phyloP scores from a whole-genome alignment of 1,140 invertebrate species.

The Ceratosolen fusciceps region DNA sequence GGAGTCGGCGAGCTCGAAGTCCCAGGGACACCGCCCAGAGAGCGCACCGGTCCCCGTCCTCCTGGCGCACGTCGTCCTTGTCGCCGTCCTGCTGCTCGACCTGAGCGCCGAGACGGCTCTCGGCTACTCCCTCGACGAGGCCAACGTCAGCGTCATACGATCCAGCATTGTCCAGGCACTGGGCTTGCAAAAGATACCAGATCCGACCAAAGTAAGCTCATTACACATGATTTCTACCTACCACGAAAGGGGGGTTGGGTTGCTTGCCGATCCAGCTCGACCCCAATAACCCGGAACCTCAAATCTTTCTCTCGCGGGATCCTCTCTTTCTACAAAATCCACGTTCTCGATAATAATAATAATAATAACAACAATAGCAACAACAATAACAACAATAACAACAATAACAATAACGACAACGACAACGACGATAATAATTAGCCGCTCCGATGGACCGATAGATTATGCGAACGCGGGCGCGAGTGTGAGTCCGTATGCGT shows the following conservation, averaged over 20 bases:
- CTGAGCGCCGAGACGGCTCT: not conserved
- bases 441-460: no score
- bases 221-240: not conserved
- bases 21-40: constrained; percentile 7
- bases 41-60: not conserved
- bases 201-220: constrained; percentile 65
- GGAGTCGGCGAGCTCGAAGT: constrained; percentile 7
- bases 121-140: not conserved
- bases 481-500: not conserved
- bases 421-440: no score
- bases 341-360: no score
- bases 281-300: no score
- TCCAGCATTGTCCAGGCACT: constrained; percentile 68
- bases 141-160: constrained; percentile 52
- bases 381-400: no score
- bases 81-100: not conserved
- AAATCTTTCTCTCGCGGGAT: no score
- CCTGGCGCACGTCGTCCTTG: not conserved
- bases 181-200: constrained; percentile 68
- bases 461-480: no score
- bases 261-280: no score
- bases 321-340: no score
- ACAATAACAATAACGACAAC: no score
- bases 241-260: no score
- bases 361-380: no score